Evolutionary conservation across 1,140 invertebrate genomes (phyloP).

Genomic region (Parapsyche elsis): DNA sequence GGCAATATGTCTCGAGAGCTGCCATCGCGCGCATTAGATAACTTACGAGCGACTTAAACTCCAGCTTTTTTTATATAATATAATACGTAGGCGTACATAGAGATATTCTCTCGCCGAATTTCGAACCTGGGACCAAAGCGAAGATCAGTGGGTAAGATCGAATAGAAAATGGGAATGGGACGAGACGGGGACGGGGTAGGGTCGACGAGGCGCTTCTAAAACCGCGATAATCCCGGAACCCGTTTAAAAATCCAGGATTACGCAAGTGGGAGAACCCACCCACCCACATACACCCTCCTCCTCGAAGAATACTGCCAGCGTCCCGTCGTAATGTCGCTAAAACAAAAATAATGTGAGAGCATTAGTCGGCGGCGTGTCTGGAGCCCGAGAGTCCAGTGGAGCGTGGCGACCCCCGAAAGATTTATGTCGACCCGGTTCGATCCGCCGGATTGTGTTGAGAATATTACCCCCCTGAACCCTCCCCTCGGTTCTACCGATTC

Average conservation of each 20-base stretch:
- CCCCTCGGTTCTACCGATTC: too few relatives aligned
- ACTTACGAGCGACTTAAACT: too few relatives aligned
- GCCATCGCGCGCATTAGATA: neutral
- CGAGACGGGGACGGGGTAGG: too few relatives aligned
- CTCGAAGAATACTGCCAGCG: neutral
- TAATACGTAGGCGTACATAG: neutral
- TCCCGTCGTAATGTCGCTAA: conserved; percentile 45
- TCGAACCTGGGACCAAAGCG: too few relatives aligned
- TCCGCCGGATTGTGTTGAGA: conserved; percentile 54
- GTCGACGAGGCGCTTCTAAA: neutral
- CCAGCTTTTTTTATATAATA: neutral
- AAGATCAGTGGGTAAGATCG: too few relatives aligned
- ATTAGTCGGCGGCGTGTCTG: conserved; percentile 48
- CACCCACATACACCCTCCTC: neutral
- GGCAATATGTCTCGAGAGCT: neutral
- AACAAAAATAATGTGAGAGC: conserved; percentile 53
- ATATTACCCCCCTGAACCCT: conserved; percentile 44
- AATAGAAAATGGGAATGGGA: too few relatives aligned
- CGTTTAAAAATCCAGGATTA: conserved; percentile 35
- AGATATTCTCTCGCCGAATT: too few relatives aligned
- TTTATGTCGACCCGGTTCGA: conserved; percentile 52
- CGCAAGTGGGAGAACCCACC: conserved; percentile 3
- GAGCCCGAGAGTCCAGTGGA: conserved; percentile 31
- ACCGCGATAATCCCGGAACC: neutral
- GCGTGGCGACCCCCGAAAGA: conserved; percentile 38